These are phyloP conservation scores for Eleutherodactylus coqui DNA, from an alignment of 2,797 vertebrate genomes.

Conservation along the genomic window DNA sequence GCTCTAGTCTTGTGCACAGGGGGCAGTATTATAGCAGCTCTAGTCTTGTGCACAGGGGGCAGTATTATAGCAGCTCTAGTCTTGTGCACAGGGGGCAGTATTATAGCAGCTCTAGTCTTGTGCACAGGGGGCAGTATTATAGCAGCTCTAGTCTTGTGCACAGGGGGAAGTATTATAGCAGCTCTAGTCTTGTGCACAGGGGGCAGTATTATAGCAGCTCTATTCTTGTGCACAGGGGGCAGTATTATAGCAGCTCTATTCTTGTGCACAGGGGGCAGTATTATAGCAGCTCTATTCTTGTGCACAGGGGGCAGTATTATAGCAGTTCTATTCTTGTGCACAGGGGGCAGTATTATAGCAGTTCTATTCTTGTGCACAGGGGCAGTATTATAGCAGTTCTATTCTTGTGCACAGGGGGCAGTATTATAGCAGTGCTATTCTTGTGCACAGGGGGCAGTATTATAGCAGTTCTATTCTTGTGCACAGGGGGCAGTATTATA, in stretches of 20 bases:
- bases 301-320: background rate
- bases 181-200: background rate
- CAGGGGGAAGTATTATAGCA: background rate
- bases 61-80: background rate
- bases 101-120: background rate
- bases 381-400: background rate
- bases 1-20: background rate
- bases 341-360: background rate
- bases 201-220: background rate
- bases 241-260: conserved; percentile 3
- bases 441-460: background rate
- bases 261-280: background rate
- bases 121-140: background rate
- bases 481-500: background rate
- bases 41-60: background rate
- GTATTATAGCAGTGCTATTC: background rate
- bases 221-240: background rate
- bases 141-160: background rate
- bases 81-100: background rate
- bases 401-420: background rate
- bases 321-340: background rate
- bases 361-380: background rate
- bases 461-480: conserved; percentile 11
- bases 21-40: background rate
- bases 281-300: conserved; percentile 11